phyloP scores from a whole-genome alignment of 2,888 invertebrate species.

The Polymixis lichenea region DNA sequence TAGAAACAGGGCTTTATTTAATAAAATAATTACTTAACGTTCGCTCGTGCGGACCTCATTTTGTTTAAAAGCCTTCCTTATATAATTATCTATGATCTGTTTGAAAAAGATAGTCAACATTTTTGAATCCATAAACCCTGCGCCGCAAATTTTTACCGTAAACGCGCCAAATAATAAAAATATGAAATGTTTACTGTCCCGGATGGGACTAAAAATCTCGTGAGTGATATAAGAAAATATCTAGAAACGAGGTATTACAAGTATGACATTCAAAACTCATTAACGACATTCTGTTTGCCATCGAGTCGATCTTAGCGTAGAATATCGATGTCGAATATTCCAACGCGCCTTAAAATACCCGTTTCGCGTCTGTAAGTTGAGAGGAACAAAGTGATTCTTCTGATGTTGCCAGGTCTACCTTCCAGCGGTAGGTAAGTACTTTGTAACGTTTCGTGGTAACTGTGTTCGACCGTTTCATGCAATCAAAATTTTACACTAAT shows the following conservation, averaged over 20 bases:
- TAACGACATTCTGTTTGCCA: constrained; percentile 1
- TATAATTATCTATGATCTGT: constrained; percentile 31
- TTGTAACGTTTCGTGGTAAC: constrained; percentile 8
- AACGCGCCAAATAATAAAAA: not conserved
- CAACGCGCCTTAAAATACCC: not conserved
- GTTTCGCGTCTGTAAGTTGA: constrained; percentile 4
- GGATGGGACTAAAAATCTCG: not conserved
- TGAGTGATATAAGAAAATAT: constrained; percentile 4
- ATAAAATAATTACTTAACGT: constrained; percentile 27
- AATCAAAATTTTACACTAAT: constrained; percentile 43
- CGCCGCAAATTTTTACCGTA: not conserved
- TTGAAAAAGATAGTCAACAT: constrained; percentile 10
- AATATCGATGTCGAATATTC: constrained; percentile 16
- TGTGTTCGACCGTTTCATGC: constrained; percentile 8
- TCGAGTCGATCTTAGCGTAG: not conserved
- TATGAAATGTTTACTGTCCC: constrained; percentile 5
- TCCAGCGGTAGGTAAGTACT: not conserved
- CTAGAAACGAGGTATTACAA: not conserved
- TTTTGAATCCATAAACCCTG: not conserved
- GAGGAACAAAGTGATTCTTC: constrained; percentile 7
- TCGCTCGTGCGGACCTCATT: constrained; percentile 26
- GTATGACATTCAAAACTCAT: constrained; percentile 6
- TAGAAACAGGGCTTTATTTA: constrained; percentile 8
- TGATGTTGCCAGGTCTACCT: not conserved
- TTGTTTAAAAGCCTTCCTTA: constrained; percentile 18